Evolutionary conservation across 2,888 invertebrate genomes (phyloP).

Genomic region (Pollenia griseotomentosa): DNA sequence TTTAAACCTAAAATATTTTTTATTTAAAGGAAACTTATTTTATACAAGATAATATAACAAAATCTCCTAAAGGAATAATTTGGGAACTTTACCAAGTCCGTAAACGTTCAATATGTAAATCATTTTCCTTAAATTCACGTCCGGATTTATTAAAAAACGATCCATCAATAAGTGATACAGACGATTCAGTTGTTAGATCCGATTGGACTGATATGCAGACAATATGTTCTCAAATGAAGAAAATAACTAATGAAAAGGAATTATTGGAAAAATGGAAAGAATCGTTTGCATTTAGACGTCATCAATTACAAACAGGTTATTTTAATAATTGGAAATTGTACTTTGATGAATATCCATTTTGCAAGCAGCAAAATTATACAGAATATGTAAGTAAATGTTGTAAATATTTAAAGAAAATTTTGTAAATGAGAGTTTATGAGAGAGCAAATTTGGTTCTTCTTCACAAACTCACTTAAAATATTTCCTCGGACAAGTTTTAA

Average conservation of each 20-base stretch:
- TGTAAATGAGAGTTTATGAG: too few relatives aligned
- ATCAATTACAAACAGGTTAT: slow-evolving; percentile 51
- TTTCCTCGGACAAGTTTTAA: too few relatives aligned
- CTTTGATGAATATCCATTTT: slow-evolving; percentile 66
- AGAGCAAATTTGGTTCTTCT: too few relatives aligned
- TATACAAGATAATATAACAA: slow-evolving; percentile 34
- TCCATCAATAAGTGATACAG: background rate
- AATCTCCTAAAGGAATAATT: slow-evolving; percentile 55
- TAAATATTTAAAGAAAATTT: too few relatives aligned
- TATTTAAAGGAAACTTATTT: slow-evolving; percentile 56
- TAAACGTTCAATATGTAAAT: slow-evolving; percentile 29
- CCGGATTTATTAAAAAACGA: slow-evolving; percentile 4
- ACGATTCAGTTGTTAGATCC: background rate
- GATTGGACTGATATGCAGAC: slow-evolving; percentile 48
- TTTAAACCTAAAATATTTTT: background rate
- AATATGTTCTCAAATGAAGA: slow-evolving; percentile 48
- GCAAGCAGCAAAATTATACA: slow-evolving; percentile 61
- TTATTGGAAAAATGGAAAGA: slow-evolving; percentile 52
- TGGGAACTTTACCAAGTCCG: slow-evolving; percentile 58
- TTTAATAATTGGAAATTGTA: slow-evolving; percentile 60
- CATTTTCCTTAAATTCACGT: background rate
- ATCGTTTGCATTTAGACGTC: slow-evolving; percentile 57
- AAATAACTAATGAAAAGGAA: slow-evolving; percentile 37
- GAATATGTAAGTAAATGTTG: slow-evolving; percentile 43
- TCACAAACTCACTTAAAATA: too few relatives aligned